Base-by-base conservation (phyloP, 2,888 invertebrate genomes). In the Macrosiphum euphorbiae region DNA sequence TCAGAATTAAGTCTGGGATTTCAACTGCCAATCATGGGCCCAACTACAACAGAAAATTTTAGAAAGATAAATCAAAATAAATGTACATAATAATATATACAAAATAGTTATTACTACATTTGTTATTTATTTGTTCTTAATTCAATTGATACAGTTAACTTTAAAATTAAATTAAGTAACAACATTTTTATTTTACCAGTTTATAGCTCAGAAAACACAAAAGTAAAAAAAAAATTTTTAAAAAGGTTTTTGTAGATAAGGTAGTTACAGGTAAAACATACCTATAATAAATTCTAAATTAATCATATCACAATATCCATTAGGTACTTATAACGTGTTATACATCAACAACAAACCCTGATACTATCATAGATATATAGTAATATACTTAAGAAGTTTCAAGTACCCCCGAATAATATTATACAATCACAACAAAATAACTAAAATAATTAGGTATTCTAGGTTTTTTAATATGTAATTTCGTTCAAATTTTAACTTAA, bases 21-120 rank as follows among this genome's bases (percentile, higher is more conserved):
- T 99, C 99, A 0, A 99, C 99, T 0, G 99, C 99, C 61, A 99
- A 96, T 99, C 99, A 99, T 0, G 99, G 99, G 26, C 99, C 99
- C 58, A 99, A 96, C 95, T 95, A 90, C 4, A 94, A 94, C 84
- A 88, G 13, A 52, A 44, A 0, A 26, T 86, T 61, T 86, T 58
- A 35, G 2, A 50, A 91, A 47, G 26, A 58, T 28, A 92, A 90
- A 92, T 67, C 35, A n/a, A 35, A 88, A 88, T 35, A 52, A 88
- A 35, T 88, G 8, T 35, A 86, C 0, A 86, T 11, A 13, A 47
- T 26, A 47, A 28, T 47, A 26, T 4, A 58, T 58, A 58, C 26
- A 26, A 52, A 78, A 35, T 35, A 35, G 4, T 78, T 16, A 78
- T 35, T 5, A 35, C 35, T 78, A 67, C n/a, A 67, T 67, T 13